Evolutionary conservation across 2,797 vertebrate species (phyloP).

Genomic region (Helarctos malayanus): DNA sequence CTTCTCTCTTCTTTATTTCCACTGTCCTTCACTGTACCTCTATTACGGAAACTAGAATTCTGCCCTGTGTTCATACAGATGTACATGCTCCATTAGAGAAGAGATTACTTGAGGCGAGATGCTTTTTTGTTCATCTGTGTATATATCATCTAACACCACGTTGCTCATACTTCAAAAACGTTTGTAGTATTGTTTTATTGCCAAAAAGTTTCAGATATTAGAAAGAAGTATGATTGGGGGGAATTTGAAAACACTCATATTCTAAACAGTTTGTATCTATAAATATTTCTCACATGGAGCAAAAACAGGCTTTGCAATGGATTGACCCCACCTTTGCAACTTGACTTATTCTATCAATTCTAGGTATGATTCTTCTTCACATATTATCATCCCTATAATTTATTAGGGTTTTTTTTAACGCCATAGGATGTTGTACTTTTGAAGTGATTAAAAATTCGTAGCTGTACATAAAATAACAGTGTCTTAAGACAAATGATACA

Average conservation of each 20-base stretch:
- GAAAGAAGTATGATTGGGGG: not conserved
- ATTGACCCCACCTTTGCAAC: not conserved
- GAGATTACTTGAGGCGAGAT: not conserved
- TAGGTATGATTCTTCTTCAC: not conserved
- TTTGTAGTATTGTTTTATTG: not conserved
- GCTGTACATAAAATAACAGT: not conserved
- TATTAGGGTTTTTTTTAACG: not conserved
- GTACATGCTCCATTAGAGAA: not conserved
- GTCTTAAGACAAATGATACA: not conserved
- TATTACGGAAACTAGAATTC: not conserved
- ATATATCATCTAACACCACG: not conserved
- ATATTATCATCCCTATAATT: constrained; percentile 19
- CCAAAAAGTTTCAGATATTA: not conserved
- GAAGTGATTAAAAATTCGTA: not conserved
- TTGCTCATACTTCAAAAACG: not conserved
- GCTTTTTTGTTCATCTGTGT: not conserved
- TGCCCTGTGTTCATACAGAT: not conserved
- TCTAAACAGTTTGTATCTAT: not conserved
- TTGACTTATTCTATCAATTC: not conserved
- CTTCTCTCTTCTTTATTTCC: not conserved
- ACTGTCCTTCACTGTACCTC: not conserved
- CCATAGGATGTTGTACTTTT: not conserved
- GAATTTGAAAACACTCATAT: not conserved
- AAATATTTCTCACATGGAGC: not conserved
- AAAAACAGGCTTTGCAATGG: not conserved